A percentile compares a stretch with the other conserved stretches of the same genome.
Conservation (phyloP, 2,888 invertebrate genomes). For the Aquatica leii region DNA sequence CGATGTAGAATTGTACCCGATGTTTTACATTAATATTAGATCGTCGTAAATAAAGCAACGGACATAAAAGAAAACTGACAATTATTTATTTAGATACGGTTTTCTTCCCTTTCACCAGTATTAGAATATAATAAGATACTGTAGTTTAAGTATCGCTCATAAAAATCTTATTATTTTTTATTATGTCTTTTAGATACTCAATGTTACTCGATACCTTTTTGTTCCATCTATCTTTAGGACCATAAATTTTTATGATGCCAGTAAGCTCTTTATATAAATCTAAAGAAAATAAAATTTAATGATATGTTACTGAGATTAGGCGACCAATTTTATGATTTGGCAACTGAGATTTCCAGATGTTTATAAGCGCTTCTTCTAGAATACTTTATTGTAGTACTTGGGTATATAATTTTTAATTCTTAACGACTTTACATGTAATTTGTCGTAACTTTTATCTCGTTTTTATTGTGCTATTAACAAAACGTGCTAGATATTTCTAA, state of each 20-base stretch:
- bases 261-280: conserved; percentile 14
- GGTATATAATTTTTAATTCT: conserved; percentile 6
- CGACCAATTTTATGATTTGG: conserved; percentile 14
- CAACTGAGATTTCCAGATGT: conserved; percentile 12
- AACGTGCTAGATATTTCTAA: no score
- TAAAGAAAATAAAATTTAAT: conserved; percentile 14
- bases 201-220: conserved; percentile 13
- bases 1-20: no score
- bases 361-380: conserved; percentile 5
- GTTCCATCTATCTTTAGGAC: conserved; percentile 10
- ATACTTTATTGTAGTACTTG: conserved; percentile 7
- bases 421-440: neutral
- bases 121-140: conserved; percentile 2
- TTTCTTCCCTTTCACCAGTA: neutral
- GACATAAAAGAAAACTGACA: no score
- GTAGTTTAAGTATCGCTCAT: neutral
- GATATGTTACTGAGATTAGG: conserved; percentile 13
- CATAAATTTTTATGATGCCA: conserved; percentile 9
- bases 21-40: no score
- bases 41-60: no score
- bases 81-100: neutral
- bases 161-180: conserved; percentile 14
- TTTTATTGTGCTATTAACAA: conserved; percentile 3
- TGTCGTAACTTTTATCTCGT: neutral
- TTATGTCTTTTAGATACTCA: conserved; percentile 14